A percentile compares a stretch with the other conserved stretches of the same genome.
phyloP scores from a whole-genome alignment of 2,888 invertebrate species.

The Lucinisca nassula region DNA sequence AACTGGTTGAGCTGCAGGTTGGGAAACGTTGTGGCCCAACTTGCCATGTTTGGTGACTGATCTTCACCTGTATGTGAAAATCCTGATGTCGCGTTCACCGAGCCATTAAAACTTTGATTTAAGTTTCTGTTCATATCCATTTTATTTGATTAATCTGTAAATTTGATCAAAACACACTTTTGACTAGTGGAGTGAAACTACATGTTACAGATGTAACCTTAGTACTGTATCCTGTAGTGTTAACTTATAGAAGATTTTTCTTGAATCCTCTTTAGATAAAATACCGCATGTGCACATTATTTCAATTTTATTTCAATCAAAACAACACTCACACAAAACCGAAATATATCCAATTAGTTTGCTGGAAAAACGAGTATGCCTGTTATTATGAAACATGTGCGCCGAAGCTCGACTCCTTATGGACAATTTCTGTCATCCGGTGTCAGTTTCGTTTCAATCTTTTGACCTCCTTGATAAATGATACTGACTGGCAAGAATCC shows the following conservation, averaged over 20 bases:
- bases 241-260: neutral
- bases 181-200: neutral
- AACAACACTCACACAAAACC: neutral
- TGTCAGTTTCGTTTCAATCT: neutral
- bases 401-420: neutral
- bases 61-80: neutral
- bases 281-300: neutral
- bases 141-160: slow-evolving; percentile 17
- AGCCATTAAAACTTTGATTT: slow-evolving; percentile 50
- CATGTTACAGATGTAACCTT: neutral
- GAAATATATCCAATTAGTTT: neutral
- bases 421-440: neutral
- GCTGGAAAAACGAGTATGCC: neutral
- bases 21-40: neutral
- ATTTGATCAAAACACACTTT: neutral
- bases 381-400: neutral
- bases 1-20: slow-evolving; percentile 31
- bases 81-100: slow-evolving; percentile 21
- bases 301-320: neutral
- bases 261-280: neutral
- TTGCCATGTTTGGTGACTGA: slow-evolving; percentile 20
- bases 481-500: neutral
- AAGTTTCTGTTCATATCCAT: slow-evolving; percentile 70
- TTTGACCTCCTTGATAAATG: neutral
- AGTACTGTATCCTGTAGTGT: neutral